Evolutionary conservation across 2,113 vertebrate species (phyloP).

Genomic region (Nothobranchius furzeri): DNA sequence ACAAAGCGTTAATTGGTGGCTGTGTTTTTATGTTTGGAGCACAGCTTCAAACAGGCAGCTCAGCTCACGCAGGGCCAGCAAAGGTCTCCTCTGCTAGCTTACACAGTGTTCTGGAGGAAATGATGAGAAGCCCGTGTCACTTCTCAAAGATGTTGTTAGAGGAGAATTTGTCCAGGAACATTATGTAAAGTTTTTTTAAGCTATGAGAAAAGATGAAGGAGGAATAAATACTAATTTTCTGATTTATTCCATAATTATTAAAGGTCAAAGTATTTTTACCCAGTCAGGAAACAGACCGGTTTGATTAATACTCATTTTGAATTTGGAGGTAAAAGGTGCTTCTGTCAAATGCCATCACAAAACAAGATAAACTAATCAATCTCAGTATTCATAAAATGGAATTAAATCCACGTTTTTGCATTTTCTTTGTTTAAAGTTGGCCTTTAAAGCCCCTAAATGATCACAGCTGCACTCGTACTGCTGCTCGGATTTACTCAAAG

Average conservation of each 20-base stretch:
- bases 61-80: background rate
- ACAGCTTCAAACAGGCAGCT: background rate
- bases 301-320: slow-evolving; percentile 3
- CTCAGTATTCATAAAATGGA: background rate
- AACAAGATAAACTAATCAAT: too few species aligned
- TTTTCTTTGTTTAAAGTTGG: too few species aligned
- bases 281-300: background rate
- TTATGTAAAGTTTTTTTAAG: background rate
- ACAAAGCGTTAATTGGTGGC: slow-evolving; percentile 23
- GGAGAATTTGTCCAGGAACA: background rate
- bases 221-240: too few species aligned
- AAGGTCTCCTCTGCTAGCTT: slow-evolving; percentile 2
- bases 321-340: background rate
- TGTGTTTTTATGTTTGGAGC: slow-evolving; percentile 6
- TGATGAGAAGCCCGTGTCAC: background rate
- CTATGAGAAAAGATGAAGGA: too few species aligned
- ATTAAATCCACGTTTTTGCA: background rate
- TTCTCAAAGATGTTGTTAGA: background rate
- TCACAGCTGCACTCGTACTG: slow-evolving; percentile 20
- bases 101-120: slow-evolving; percentile 13
- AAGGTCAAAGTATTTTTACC: background rate
- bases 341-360: background rate
- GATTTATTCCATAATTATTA: too few species aligned
- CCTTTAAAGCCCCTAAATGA: background rate
- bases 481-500: slow-evolving; percentile 14